Evolutionary conservation across 2,888 invertebrate genomes (phyloP).

Genomic region (Nomada fucata): DNA sequence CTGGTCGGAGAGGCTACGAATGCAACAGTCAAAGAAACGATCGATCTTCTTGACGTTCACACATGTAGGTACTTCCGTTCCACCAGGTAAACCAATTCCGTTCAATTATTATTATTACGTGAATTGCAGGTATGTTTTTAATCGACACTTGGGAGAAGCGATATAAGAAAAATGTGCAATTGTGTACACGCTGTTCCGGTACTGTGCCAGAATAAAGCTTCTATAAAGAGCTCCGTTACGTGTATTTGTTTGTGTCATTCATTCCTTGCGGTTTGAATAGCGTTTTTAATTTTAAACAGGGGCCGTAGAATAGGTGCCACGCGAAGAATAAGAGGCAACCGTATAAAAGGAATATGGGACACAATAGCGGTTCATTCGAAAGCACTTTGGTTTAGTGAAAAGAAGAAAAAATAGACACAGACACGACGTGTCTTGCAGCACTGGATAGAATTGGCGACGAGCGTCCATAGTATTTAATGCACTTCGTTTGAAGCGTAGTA

Average conservation of each 20-base stretch:
- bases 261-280: constrained; percentile 1
- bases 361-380: not conserved
- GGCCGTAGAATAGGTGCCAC: not conserved
- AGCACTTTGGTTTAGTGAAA: not conserved
- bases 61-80: not conserved
- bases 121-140: not conserved
- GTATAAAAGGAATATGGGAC: not conserved
- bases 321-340: constrained; percentile 2
- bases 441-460: not conserved
- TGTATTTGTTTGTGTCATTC: not conserved
- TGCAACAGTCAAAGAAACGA: not conserved
- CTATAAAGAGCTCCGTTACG: not conserved
- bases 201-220: not conserved
- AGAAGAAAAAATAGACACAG: not conserved
- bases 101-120: constrained; percentile 24
- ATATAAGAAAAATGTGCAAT: not conserved
- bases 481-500: too few species aligned
- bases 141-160: not conserved
- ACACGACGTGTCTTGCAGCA: not conserved
- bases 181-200: not conserved
- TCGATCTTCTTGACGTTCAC: constrained; percentile 16
- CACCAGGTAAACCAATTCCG: not conserved
- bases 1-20: not conserved
- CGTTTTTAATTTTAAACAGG: constrained; percentile 13
- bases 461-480: not conserved